A percentile compares a stretch with the other conserved stretches of the same genome.
These are phyloP conservation scores for Eucriotettix oculatus DNA, from an alignment of 2,888 invertebrate genomes.

Conservation along the genomic window DNA sequence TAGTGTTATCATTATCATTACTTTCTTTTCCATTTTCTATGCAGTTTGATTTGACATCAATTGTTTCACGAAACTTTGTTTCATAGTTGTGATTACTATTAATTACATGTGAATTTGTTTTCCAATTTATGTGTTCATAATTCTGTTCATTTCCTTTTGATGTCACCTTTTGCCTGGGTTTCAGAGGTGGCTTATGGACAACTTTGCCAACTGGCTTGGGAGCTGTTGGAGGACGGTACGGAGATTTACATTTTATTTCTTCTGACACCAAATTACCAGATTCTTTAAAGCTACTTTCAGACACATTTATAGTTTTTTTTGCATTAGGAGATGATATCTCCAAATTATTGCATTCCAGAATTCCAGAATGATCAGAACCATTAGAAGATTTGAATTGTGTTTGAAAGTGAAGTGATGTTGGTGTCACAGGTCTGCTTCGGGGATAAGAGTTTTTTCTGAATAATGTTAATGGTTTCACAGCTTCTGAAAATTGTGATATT, in stretches of 20 bases:
- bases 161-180: conserved; percentile 8
- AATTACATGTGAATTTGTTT: neutral
- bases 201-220: conserved; percentile 9
- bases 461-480: conserved; percentile 2
- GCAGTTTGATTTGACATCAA: neutral
- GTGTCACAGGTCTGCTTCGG: conserved; percentile 5
- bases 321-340: neutral
- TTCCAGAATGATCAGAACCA: neutral
- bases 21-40: neutral
- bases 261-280: neutral
- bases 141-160: neutral
- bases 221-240: conserved; percentile 7
- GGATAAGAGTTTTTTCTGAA: conserved; percentile 8
- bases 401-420: conserved; percentile 2
- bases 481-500: conserved; percentile 1
- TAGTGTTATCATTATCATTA: neutral
- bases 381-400: conserved; percentile 1
- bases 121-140: neutral
- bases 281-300: neutral
- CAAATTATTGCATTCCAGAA: neutral
- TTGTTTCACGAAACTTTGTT: too few species aligned
- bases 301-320: neutral
- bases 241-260: neutral
- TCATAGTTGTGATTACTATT: neutral
- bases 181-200: conserved; percentile 10